Conservation (phyloP, 2,113 vertebrate genomes). For the sheep (Ovis aries) region DNA sequence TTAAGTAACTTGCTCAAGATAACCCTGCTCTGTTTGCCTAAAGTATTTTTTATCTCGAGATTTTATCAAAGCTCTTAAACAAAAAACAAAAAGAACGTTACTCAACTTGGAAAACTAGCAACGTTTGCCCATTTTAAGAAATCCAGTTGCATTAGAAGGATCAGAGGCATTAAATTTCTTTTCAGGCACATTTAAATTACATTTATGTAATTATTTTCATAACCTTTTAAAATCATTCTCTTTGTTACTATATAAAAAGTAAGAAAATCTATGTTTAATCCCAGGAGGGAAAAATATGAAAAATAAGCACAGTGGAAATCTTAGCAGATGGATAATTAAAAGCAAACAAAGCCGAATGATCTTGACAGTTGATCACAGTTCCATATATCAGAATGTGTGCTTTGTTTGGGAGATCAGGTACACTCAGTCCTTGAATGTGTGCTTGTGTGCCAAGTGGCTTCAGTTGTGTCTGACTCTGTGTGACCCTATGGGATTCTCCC, state of each 20-base stretch:
- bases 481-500: background rate
- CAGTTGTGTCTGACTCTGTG: background rate
- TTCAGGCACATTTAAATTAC: background rate
- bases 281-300: background rate
- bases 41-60: background rate
- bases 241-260: slow-evolving; percentile 48
- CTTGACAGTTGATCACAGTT: background rate
- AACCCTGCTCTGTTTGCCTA: background rate
- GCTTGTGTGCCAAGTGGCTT: background rate
- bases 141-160: background rate
- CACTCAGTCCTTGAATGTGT: background rate
- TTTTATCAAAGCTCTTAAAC: background rate
- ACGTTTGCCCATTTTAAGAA: background rate
- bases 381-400: background rate
- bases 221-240: slow-evolving; percentile 13
- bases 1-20: background rate
- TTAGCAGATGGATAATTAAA: slow-evolving; percentile 65
- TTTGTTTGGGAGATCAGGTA: slow-evolving; percentile 4
- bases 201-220: slow-evolving; percentile 27
- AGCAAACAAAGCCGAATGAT: slow-evolving; percentile 43
- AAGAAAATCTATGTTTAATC: slow-evolving; percentile 52
- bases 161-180: slow-evolving; percentile 14
- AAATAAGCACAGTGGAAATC: slow-evolving; percentile 39
- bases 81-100: background rate
- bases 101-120: background rate